These are phyloP conservation scores for Danio albolineatus DNA, from an alignment of 2,797 vertebrate species.

Conservation along the genomic window DNA sequence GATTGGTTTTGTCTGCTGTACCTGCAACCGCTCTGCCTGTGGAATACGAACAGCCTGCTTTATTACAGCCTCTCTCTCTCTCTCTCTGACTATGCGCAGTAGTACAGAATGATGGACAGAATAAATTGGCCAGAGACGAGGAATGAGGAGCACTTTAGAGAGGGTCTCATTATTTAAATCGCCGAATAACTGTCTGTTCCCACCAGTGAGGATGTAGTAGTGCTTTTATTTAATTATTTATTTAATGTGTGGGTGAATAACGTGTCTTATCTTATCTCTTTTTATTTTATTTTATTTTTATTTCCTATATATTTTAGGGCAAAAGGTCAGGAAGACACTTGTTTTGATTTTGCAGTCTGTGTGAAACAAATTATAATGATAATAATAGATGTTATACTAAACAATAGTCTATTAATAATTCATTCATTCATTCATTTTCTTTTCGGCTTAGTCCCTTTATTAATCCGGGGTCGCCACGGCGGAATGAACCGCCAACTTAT, in stretches of 20 bases:
- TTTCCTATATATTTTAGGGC: too few relatives aligned
- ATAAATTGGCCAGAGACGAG: constrained; percentile 58
- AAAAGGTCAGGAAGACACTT: too few relatives aligned
- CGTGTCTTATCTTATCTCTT: neutral
- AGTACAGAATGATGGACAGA: constrained; percentile 41
- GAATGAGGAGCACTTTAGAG: constrained; percentile 31
- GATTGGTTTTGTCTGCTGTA: constrained; percentile 56
- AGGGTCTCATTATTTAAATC: constrained; percentile 51
- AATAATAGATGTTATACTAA: too few relatives aligned
- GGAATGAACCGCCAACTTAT: too few relatives aligned
- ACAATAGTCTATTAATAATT: too few relatives aligned
- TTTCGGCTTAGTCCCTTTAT: too few relatives aligned
- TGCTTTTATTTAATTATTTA: neutral
- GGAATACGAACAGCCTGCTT: constrained; percentile 41
- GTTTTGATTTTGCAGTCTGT: too few relatives aligned
- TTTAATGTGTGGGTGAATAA: constrained; percentile 16
- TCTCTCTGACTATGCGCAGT: neutral
- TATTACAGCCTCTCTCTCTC: constrained; percentile 45
- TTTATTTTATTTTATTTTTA: too few relatives aligned
- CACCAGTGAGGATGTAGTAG: constrained; percentile 4
- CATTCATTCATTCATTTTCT: too few relatives aligned
- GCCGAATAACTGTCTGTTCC: neutral
- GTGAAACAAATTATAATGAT: too few relatives aligned
- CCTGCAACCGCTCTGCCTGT: constrained; percentile 46
- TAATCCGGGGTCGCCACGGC: too few relatives aligned